Evolutionary conservation across 2,113 vertebrate species (phyloP), one percentile per base, ranked within the genome.

Genomic region (Mionectes macconnelli): DNA sequence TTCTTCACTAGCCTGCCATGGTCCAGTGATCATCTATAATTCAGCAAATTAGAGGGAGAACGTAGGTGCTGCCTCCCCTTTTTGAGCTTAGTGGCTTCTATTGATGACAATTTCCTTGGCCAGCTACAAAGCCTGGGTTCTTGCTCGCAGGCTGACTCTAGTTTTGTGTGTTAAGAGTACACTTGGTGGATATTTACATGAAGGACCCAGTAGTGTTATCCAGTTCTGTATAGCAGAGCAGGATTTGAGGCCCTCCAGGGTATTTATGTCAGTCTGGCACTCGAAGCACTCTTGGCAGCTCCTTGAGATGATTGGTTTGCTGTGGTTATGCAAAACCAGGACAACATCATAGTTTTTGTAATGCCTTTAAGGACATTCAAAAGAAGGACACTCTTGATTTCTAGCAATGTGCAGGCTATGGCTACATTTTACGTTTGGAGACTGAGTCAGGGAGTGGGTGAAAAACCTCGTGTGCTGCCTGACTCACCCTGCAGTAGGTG

Each of bases 11-110:
- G 63, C 76, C 83, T 75, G 85, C 73, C 90, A 78, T 27, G 64
- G 68, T 78, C 64, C 44, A 78, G 40, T 62, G 92, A 64, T 69
- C 68, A 75, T 84, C 60, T 93, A 37, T 87, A 93, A 95, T 90
- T 90, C 60, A 73, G 83, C n/a, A 93, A 63, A 92, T 52, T 52
- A 92, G 73, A 84, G 49, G 67, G 85, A 80, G 89, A 81, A 40
- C 56, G 27, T 22, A 59, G 82, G 64, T 81, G 79, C 68, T 63
- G 14, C 57, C 85, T 93, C 72, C 68, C 68, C 52, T 70, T 33
- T 64, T 47, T 27, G 39, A 52, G 64, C 40, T 66, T 57, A 30
- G 68, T 52, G 18, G 70, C 44, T 83, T 40, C 4, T n/a, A 7
- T 2, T n/a, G 73, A 49, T 84, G 80, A 37, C 79, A 52, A 13